Evolutionary conservation across 2,797 vertebrate genomes (phyloP), one percentile per base, ranked within the genome.

Genomic region (Delichon dasypus): DNA sequence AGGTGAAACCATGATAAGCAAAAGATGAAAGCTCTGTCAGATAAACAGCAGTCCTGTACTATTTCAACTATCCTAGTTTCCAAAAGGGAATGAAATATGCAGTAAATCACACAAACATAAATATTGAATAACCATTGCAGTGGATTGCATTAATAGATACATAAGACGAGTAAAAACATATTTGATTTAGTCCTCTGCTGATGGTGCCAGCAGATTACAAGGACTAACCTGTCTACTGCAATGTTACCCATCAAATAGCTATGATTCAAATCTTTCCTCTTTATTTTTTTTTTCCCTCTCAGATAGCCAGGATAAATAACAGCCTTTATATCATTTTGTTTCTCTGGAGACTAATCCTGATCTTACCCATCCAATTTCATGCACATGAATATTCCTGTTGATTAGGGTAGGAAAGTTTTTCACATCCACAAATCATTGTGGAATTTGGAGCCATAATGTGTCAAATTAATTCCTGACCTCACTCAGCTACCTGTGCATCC

Each of bases 41-140:
- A 86, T 96, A 90, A 95, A 96, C 95, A 89, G 58, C 53, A 86
- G 58, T 34, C 25, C 38, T 91, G 36, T 36, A 65, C 75, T 92
- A 89, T 92, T 97, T 97, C 88, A 96, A 21, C 92, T 67, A 50
- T 72, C 83, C 84, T 64, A 23, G 36, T 89, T 94, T 95, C 91
- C 53, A 82, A 65, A 96, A 85, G 61, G 92, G 68, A 95, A 85
- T 92, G 45, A 92, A 95, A 94, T 81, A 90, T 73, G 74, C 68
- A 70, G 27, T 89, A 95, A 90, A 92, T 94, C 94, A 84, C 10
- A 9, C 58, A 95, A 73, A 18, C 60, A 95, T 94, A 84, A 95
- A 94, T 95, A 96, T 94, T 95, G 74, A 96, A 96, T 89, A 79
- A 95, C n/a, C 20, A 30, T 88, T 88, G 88, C 76, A 85, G 32